A percentile compares a stretch with the other conserved stretches of the same genome.
phyloP scores from a whole-genome alignment of 2,888 invertebrate species.

The Melanchra persicariae region DNA sequence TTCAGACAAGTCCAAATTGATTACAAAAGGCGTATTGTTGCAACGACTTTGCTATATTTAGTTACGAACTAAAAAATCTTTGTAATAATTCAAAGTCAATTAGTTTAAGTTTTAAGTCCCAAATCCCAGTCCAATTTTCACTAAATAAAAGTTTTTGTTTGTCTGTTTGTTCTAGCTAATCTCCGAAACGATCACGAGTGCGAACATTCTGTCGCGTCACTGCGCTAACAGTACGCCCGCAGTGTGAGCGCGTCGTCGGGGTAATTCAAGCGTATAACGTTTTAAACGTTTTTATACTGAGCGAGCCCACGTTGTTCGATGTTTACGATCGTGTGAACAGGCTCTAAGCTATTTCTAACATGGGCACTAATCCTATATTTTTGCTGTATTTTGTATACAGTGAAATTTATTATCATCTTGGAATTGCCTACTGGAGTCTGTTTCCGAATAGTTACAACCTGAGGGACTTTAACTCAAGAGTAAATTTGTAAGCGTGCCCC shows the following conservation, averaged over 20 bases:
- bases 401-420: no score
- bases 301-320: neutral
- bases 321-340: neutral
- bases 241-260: neutral
- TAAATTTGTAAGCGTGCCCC: no score
- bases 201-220: neutral
- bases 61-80: neutral
- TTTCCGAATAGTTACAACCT: no score
- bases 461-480: no score
- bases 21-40: neutral
- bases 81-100: neutral
- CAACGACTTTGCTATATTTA: neutral
- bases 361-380: no score
- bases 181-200: no score
- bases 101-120: no score
- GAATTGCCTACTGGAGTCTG: no score
- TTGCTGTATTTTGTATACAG: neutral
- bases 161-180: no score
- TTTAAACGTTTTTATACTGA: constrained; percentile 20
- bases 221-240: neutral
- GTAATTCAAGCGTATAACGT: constrained; percentile 3
- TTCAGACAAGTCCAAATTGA: neutral
- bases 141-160: no score
- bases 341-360: constrained; percentile 12
- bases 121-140: neutral